These are phyloP conservation scores for Steinernema carpocapsae DNA, from an alignment of 2,888 invertebrate species.

Conservation along the genomic window DNA sequence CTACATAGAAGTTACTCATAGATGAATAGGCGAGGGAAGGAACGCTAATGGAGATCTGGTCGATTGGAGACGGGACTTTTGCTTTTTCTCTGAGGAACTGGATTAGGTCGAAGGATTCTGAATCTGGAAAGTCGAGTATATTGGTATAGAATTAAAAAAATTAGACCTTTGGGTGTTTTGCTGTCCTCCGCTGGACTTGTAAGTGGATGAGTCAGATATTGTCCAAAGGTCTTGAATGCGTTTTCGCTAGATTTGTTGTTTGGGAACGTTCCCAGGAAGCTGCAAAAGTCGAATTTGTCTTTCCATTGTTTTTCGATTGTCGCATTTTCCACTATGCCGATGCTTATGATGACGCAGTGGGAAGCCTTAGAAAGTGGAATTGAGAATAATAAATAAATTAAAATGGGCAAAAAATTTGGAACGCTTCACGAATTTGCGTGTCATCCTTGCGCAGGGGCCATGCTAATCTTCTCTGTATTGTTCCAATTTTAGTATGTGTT, in stretches of 20 bases:
- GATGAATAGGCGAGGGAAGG: neutral
- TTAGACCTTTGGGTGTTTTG: too few species aligned
- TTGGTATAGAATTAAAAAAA: too few species aligned
- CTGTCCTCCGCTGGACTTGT: too few species aligned
- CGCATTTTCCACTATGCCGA: neutral
- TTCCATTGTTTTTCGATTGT: neutral
- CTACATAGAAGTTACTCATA: neutral
- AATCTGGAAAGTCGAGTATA: too few species aligned
- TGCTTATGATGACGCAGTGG: neutral
- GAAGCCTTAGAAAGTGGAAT: neutral
- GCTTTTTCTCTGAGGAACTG: neutral
- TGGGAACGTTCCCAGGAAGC: neutral
- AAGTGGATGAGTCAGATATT: too few species aligned
- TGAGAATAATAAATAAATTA: too few species aligned
- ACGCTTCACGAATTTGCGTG: slow-evolving; percentile 91
- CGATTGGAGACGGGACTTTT: neutral
- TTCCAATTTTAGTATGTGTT: slow-evolving; percentile 80
- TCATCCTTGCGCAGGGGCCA: slow-evolving; percentile 90
- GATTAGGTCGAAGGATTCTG: neutral
- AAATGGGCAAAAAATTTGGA: slow-evolving; percentile 74
- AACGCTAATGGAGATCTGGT: neutral
- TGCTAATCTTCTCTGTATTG: slow-evolving; percentile 92
- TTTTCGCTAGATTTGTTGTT: too few species aligned
- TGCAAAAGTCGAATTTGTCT: neutral
- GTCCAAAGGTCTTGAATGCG: too few species aligned